Evolutionary conservation across 2,888 invertebrate species (phyloP).

Genomic region (Eilema sororculum): DNA sequence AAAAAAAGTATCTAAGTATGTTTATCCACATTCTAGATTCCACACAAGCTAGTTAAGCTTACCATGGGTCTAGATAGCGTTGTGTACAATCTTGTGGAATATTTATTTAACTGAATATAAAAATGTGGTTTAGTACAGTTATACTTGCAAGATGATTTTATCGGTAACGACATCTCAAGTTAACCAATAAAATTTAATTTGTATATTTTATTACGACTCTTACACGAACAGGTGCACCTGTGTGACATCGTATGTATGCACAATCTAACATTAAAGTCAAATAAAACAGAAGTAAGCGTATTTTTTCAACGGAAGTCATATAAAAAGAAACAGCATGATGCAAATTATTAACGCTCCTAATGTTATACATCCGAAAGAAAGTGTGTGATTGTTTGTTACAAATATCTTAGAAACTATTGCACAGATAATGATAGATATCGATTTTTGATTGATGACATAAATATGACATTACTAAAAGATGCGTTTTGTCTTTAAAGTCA

Average conservation of each 20-base stretch:
- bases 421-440: too few relatives aligned
- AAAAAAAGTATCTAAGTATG: too few relatives aligned
- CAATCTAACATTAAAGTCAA: not conserved
- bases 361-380: not conserved
- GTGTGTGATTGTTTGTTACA: not conserved
- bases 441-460: too few relatives aligned
- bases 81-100: too few relatives aligned
- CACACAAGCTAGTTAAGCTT: too few relatives aligned
- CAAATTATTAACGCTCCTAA: conserved; percentile 2
- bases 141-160: not conserved
- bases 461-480: too few relatives aligned
- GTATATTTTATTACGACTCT: not conserved
- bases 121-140: too few relatives aligned
- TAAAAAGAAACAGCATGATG: conserved; percentile 13
- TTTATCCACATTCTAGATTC: too few relatives aligned
- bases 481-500: too few relatives aligned
- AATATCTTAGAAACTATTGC: too few relatives aligned
- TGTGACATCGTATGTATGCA: not conserved
- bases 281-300: not conserved
- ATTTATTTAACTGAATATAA: too few relatives aligned
- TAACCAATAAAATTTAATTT: not conserved
- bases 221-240: not conserved
- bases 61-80: too few relatives aligned
- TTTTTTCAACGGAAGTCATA: conserved; percentile 10
- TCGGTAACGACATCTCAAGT: not conserved